Percentiles rank a stretch among this genome's conserved stretches.
Conservation (phyloP, 2,113 vertebrate genomes). For the Oncorhynchus gorbuscha region DNA sequence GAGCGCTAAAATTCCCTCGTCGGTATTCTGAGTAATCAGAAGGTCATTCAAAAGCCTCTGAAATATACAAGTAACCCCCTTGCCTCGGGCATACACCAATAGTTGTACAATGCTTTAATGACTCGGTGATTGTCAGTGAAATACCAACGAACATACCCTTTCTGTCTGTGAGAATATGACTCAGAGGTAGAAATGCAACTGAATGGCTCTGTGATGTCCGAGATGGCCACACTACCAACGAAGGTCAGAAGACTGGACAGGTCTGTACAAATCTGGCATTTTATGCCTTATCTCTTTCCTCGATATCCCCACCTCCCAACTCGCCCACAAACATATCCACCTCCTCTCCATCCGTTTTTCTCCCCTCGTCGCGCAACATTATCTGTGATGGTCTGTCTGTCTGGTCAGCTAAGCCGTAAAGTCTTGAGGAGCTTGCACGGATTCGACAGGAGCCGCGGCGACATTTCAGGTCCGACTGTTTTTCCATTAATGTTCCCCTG, state of each 20-base stretch:
- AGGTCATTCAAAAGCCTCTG: too few species aligned
- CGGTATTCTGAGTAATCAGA: too few species aligned
- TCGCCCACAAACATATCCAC: not conserved
- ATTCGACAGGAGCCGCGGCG: conserved; percentile 22
- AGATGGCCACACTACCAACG: not conserved
- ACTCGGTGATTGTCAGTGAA: not conserved
- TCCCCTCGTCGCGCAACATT: conserved; percentile 5
- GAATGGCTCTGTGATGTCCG: not conserved
- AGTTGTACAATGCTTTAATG: not conserved
- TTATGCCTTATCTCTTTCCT: not conserved
- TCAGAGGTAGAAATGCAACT: not conserved
- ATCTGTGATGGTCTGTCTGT: conserved; percentile 28
- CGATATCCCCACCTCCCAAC: not conserved
- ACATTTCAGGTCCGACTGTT: conserved; percentile 55
- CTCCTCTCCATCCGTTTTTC: conserved; percentile 10
- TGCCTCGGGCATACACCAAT: not conserved
- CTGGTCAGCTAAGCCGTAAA: conserved; percentile 41
- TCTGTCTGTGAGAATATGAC: not conserved
- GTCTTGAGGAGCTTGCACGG: conserved; percentile 34
- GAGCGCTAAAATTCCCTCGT: too few species aligned
- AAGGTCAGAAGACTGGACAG: not conserved
- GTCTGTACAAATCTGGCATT: not conserved
- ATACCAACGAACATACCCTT: not conserved
- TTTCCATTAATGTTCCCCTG: conserved; percentile 39
- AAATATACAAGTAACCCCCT: too few species aligned